These are phyloP conservation scores for Trichonephila clavata DNA, from an alignment of 1,140 invertebrate species.

Conservation along the genomic window DNA sequence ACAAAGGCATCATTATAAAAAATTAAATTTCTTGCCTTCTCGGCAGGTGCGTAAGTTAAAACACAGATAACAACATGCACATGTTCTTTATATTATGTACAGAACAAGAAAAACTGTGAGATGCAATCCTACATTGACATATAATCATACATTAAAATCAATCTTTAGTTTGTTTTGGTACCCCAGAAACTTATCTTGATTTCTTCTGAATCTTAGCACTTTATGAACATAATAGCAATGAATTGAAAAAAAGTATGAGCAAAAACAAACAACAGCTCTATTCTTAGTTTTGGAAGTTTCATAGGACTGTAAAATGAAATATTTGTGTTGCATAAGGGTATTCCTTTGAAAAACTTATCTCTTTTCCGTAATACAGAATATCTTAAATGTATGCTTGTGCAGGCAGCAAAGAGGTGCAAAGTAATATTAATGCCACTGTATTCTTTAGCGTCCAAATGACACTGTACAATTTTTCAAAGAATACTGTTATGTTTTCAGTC, in stretches of 20 bases:
- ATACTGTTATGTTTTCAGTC: conserved; percentile 72
- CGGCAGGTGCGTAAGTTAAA: conserved; percentile 75
- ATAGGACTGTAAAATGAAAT: conserved; percentile 62
- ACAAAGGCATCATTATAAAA: conserved; percentile 70
- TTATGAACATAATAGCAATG: conserved; percentile 73
- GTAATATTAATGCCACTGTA: conserved; percentile 68
- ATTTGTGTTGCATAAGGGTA: conserved; percentile 60
- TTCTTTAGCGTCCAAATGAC: conserved; percentile 54
- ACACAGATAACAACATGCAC: conserved; percentile 75
- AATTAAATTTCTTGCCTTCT: conserved; percentile 69
- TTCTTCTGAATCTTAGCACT: conserved; percentile 69
- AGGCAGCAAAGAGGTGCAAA: conserved; percentile 77
- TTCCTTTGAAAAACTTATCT: conserved; percentile 34
- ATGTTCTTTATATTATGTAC: conserved; percentile 51
- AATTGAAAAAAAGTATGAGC: conserved; percentile 72
- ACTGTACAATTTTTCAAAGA: conserved; percentile 72
- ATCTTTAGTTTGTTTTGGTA: conserved; percentile 43
- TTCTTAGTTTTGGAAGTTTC: conserved; percentile 67
- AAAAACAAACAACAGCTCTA: conserved; percentile 63
- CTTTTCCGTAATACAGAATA: conserved; percentile 38
- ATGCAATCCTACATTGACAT: conserved; percentile 28
- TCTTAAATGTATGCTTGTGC: conserved; percentile 71
- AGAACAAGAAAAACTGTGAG: conserved; percentile 71
- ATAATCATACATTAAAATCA: conserved; percentile 70
- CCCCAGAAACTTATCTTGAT: conserved; percentile 40